Evolutionary conservation across 2,888 invertebrate genomes (phyloP), one percentile per base, ranked within the genome.

Genomic region (Ypsolopha sequella): DNA sequence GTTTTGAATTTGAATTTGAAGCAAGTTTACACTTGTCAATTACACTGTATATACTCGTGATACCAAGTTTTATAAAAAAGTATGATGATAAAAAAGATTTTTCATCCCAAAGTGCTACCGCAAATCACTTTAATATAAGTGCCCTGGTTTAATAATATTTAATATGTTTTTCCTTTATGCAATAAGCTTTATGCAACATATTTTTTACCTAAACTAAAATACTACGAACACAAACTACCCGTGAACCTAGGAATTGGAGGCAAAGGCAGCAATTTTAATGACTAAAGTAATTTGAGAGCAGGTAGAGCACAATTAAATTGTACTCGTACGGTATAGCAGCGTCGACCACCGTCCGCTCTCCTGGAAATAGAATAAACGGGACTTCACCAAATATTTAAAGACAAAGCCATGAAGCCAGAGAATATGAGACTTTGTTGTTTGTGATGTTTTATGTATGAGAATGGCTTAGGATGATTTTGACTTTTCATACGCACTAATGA

Each of bases 261-360:
- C 11, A 9, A 39, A 14, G 39, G 46, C 11, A 46, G 36, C 44
- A 11, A 51, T 41, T 51, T 47, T 47, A 51, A 51, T 51, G 51
- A 35, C 24, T 58, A 64, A 65, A 63, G 59, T 67, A 73, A 73
- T 71, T 72, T 63, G 62, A 65, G 64, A 62, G 62, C 69, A 73
- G 74, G 74, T 75, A 69, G 68, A 70, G 66, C 56, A 75, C 76
- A 82, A 82, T 82, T 82, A 75, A 79, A 80, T 80, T 81, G 76
- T 68, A 24, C 24, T 24, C 24, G 24, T 24, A 24, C 24, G 24
- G 24, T 24, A 24, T 24, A 24, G 66, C 71, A 68, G 71, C 24
- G 76, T 71, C 64, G 61, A 59, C 59, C 46, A 56, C 58, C 64
- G 69, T 69, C 73, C 24, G 24, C 24, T 24, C 4, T 4, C 71